phyloP scores from a whole-genome alignment of 2,113 vertebrate genomes.

The Gambusia affinis region DNA sequence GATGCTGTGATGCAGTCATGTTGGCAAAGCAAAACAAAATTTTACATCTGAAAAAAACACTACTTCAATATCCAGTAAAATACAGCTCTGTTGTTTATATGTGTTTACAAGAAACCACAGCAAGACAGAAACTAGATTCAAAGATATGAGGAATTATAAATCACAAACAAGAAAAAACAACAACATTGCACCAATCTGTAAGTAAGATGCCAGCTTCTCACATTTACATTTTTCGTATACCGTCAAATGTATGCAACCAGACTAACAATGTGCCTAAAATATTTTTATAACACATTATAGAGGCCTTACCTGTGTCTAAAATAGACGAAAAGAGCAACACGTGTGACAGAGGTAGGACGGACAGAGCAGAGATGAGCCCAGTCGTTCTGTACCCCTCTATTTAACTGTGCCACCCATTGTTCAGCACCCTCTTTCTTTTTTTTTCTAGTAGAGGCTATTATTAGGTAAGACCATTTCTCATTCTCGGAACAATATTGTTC shows the following conservation, averaged over 20 bases:
- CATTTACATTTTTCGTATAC: neutral
- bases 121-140: neutral
- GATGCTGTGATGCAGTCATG: constrained; percentile 47
- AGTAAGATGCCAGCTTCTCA: neutral
- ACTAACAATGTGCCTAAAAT: neutral
- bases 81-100: neutral
- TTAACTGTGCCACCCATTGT: constrained; percentile 71
- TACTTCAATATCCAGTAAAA: neutral
- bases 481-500: constrained; percentile 30
- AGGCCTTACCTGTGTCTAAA: constrained; percentile 57
- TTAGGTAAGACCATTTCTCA: constrained; percentile 64
- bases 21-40: constrained; percentile 34
- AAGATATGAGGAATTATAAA: neutral
- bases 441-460: constrained; percentile 74
- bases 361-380: constrained; percentile 40
- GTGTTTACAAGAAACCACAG: neutral
- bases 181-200: neutral
- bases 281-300: neutral
- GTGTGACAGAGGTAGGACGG: constrained; percentile 26
- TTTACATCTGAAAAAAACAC: constrained; percentile 6
- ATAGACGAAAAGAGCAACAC: constrained; percentile 18
- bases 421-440: constrained; percentile 51
- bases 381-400: constrained; percentile 57
- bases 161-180: neutral
- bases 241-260: neutral